Evolutionary conservation across 1,140 invertebrate genomes (phyloP).

Genomic region (Cydia fagiglandana): DNA sequence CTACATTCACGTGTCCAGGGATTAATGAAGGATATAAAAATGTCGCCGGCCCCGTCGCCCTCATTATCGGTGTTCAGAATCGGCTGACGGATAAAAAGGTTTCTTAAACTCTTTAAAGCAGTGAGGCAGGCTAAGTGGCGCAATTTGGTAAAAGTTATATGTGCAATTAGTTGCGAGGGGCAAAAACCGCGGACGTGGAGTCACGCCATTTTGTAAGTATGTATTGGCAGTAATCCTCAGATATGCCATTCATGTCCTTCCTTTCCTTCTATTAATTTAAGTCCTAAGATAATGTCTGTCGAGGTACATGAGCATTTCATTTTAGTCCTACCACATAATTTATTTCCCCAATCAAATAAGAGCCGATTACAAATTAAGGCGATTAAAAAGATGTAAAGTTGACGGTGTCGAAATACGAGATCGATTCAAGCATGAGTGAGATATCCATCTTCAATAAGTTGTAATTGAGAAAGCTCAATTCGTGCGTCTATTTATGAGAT

Average conservation of each 20-base stretch:
- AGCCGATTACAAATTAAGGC: slow-evolving; percentile 14
- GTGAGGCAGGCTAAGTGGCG: slow-evolving; percentile 49
- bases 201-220: slow-evolving; percentile 41
- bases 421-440: slow-evolving; percentile 23
- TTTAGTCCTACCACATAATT: slow-evolving; percentile 14
- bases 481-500: not conserved
- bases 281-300: not conserved
- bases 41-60: slow-evolving; percentile 8
- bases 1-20: slow-evolving; percentile 18
- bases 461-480: slow-evolving; percentile 28
- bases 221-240: slow-evolving; percentile 49
- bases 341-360: not conserved
- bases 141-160: slow-evolving; percentile 63
- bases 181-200: slow-evolving; percentile 57
- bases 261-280: slow-evolving; percentile 39
- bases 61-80: slow-evolving; percentile 42
- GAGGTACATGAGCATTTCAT: not conserved
- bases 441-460: slow-evolving; percentile 18
- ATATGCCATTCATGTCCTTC: slow-evolving; percentile 49
- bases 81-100: slow-evolving; percentile 45
- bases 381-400: slow-evolving; percentile 28
- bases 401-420: slow-evolving; percentile 27
- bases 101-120: slow-evolving; percentile 42
- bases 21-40: slow-evolving; percentile 32
- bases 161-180: slow-evolving; percentile 48